These are phyloP conservation scores for Sphaerophoria rueppellii DNA, from an alignment of 2,888 invertebrate species.

Conservation along the genomic window DNA sequence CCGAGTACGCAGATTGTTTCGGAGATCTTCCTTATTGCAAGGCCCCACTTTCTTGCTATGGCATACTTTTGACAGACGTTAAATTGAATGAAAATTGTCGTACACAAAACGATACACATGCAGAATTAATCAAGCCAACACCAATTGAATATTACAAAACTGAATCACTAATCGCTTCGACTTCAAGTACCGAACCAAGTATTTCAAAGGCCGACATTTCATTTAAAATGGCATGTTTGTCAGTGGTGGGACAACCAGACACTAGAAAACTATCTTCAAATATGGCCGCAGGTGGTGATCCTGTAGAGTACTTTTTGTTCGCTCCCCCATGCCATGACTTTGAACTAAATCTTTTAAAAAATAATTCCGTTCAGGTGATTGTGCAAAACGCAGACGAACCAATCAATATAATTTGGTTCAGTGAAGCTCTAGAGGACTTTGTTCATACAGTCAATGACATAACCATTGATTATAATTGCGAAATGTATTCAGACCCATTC, in stretches of 20 bases:
- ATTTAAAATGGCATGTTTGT: slow-evolving; percentile 54
- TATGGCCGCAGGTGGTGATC: neutral
- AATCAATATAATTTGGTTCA: slow-evolving; percentile 79
- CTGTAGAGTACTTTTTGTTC: slow-evolving; percentile 73
- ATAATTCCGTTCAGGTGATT: slow-evolving; percentile 75
- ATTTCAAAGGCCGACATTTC: neutral
- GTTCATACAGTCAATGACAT: slow-evolving; percentile 46
- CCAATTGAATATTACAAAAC: neutral
- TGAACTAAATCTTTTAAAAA: slow-evolving; percentile 73
- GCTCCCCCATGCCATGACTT: slow-evolving; percentile 77
- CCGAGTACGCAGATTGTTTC: slow-evolving; percentile 73
- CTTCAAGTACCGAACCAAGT: neutral
- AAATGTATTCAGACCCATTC: slow-evolving; percentile 75
- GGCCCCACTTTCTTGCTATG: slow-evolving; percentile 75
- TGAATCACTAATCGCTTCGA: neutral
- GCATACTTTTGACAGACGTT: slow-evolving; percentile 73
- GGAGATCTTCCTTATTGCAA: slow-evolving; percentile 77
- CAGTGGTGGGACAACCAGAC: neutral
- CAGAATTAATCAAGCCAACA: neutral
- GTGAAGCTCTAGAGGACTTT: slow-evolving; percentile 72
- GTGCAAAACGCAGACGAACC: slow-evolving; percentile 71
- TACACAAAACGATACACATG: neutral
- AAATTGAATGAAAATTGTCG: slow-evolving; percentile 16
- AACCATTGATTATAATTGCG: slow-evolving; percentile 76
- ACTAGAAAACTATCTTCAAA: neutral